Evolutionary conservation across 1,140 invertebrate genomes (phyloP), one percentile per base, ranked within the genome.

Genomic region (Ips nitidus): DNA sequence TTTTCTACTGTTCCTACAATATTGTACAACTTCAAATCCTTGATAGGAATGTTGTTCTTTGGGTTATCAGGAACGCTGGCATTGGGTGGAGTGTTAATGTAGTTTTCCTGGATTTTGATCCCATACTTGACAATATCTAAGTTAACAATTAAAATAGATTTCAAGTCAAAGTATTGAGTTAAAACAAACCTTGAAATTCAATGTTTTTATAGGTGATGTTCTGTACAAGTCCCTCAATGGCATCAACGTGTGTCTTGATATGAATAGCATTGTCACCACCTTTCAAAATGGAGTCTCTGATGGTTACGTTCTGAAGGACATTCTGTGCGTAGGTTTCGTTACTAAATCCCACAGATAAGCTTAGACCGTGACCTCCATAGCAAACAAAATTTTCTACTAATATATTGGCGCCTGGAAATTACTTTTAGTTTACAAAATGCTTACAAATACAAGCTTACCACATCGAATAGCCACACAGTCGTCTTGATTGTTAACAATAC

Each of bases 201-300:
- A 73, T 73, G 22, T 73, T 73, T 4, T 45, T 62, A 41, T 73
- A 73, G n/a, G 65, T 68, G n/a, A 73, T 53, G 41, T 69, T 70
- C 8, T 22, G 45, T n/a, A 73, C 58, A 22, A 40, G 4, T 8
- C 71, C 71, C 8, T 57, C 41, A 8, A 56, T 59, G 22, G 39
- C 50, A 52, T 67, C 57, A n/a, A 61, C 38, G 41, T 70, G 67
- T 7, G 71, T 73, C 43, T 73, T 73, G 8, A 73, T 68, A 40
- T 73, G 71, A 55, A 73, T 73, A 41, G 59, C 71, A 45, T 70
- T 53, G 42, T 55, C 43, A 4, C 69, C 55, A 47, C 67, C 64
- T 5, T 37, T 50, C 7, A 73, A 52, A n/a, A 42, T 41, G 7
- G 71, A 73, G 40, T 73, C 43, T 40, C 8, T 41, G 6, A 73